Percentiles rank a stretch among this genome's conserved stretches.
Evolutionary conservation across 2,888 invertebrate species (phyloP).

Genomic region (Trypoxylon attenuatum): DNA sequence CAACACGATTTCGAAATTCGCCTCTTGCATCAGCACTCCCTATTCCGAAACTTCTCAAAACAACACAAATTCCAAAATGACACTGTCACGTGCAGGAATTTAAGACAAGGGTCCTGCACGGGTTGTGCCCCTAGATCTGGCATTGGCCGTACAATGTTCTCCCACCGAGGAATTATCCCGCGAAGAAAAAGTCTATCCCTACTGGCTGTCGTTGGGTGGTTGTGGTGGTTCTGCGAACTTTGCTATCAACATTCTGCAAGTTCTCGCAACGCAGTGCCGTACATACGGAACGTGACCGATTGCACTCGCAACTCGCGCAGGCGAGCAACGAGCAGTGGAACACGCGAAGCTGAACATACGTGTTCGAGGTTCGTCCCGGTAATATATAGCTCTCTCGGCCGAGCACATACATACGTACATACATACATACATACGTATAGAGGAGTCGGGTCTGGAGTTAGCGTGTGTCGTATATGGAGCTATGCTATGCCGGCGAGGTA

Average conservation of each 20-base stretch:
- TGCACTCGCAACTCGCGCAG: too few relatives aligned
- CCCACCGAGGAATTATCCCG: neutral
- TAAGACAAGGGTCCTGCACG: neutral
- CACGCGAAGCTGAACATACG: conserved; percentile 30
- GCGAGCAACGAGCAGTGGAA: conserved; percentile 9
- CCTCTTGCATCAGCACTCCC: neutral
- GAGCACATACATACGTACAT: conserved; percentile 11
- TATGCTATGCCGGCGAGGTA: conserved; percentile 4
- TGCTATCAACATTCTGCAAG: conserved; percentile 15
- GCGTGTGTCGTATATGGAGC: neutral
- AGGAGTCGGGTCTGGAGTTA: neutral
- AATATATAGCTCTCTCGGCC: conserved; percentile 19
- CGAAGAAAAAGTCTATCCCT: neutral
- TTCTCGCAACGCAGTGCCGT: conserved; percentile 18
- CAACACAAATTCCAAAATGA: neutral
- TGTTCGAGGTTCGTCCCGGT: conserved; percentile 40
- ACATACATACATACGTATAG: conserved; percentile 2
- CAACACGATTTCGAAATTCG: neutral
- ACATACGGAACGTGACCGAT: conserved; percentile 37
- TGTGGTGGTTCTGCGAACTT: neutral
- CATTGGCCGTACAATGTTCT: neutral
- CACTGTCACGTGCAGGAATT: neutral
- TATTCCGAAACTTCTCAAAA: neutral
- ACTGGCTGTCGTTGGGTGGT: too few relatives aligned
- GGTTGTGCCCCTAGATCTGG: neutral